Evolutionary conservation across 2,888 invertebrate genomes (phyloP).

Genomic region (Sminthurinus aureus): DNA sequence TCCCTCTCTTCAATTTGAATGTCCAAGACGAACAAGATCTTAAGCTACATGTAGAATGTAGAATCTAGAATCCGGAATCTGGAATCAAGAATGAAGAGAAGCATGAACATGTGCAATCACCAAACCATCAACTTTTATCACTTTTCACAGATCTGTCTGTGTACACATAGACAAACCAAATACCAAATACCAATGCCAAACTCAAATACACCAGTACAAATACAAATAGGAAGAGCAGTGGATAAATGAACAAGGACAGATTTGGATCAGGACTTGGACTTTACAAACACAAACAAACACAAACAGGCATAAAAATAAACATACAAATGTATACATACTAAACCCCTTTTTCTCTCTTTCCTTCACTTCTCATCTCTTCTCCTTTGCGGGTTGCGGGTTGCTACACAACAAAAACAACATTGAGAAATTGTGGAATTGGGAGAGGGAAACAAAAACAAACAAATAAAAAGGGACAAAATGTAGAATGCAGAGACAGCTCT

Average conservation of each 20-base stretch:
- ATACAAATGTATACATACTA: neutral
- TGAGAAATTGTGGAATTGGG: neutral
- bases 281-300: neutral
- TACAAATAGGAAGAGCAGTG: too few species aligned
- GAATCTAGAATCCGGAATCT: too few species aligned
- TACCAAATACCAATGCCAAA: neutral
- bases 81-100: too few species aligned
- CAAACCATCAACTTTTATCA: conserved; percentile 1
- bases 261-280: neutral
- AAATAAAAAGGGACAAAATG: too few species aligned
- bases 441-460: too few species aligned
- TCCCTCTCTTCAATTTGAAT: neutral
- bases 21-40: neutral
- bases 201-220: neutral
- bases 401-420: neutral
- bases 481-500: too few species aligned
- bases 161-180: neutral
- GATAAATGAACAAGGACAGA: neutral
- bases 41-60: too few species aligned
- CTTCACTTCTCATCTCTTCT: too few species aligned
- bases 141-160: neutral
- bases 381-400: too few species aligned
- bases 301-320: neutral
- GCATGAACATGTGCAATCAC: neutral
- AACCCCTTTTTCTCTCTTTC: too few species aligned